Base-by-base conservation (phyloP, 2,113 vertebrate genomes). In the Prunella fulvescens region DNA sequence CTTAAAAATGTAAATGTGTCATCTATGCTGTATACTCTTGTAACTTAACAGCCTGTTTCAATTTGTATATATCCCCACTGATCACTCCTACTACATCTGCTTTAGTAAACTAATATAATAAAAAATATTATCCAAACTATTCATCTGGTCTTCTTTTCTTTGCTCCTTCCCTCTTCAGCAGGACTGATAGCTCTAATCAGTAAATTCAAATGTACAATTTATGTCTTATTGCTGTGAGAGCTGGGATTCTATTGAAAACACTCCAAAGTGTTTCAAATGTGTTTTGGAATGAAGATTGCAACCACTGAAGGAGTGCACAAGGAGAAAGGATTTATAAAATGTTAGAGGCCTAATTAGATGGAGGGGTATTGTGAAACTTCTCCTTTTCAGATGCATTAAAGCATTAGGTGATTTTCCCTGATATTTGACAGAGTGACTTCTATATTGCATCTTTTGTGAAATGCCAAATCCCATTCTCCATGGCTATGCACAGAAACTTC, bases 1-100 rank as follows among this genome's bases (percentile, higher is more conserved):
- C 90, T 86, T 73, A 86, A 90, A 90, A 83, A 94, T 80, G 69
- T 84, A 86, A 94, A 88, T 88, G 56, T 64, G 40, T 86, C 76
- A 90, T 78, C 35, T 31, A 14, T 37, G n/a, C 44, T 83, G 47
- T 80, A 84, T 60, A 71, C 48, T 53, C 54, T 73, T 71, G 82
- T 62, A 71, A 67, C 44, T 96, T 96, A 78, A 78, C 67, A 74
- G 60, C 48, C 20, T 69, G 31, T 50, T 96, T 83, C 61, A 71
- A 53, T 84, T 73, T 83, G 51, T 88, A 40, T 44, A n/a, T 81
- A 74, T 88, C 29, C 81, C 74, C 58, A 28, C 45, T 69, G 73
- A 89, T 91, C 58, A 62, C 39, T 94, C 58, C n/a, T 74, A 56
- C 48, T 53, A 42, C 72, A 79, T 88, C 72, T 94, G 71, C 50